Conservation (phyloP, 2,888 invertebrate genomes). For the Crematogaster levior region DNA sequence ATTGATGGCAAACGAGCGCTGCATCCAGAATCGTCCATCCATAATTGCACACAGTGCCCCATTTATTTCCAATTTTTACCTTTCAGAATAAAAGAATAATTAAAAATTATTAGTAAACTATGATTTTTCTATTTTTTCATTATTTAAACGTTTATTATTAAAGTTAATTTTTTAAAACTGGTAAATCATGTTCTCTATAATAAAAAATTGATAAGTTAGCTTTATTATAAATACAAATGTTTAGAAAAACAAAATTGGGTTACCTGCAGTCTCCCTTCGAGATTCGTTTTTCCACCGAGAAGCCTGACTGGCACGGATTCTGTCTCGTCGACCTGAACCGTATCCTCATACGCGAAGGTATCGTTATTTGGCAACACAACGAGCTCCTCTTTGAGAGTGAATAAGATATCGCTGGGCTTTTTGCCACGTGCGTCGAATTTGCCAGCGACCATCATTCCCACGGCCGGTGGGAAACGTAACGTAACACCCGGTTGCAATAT, state of each 20-base stretch:
- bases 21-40: constrained; percentile 97
- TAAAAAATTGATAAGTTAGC: background rate
- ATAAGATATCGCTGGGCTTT: constrained; percentile 92
- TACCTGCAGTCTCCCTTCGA: constrained; percentile 94
- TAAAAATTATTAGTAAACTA: background rate
- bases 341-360: constrained; percentile 86
- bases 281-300: constrained; percentile 92
- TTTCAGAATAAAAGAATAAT: constrained; percentile 73
- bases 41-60: constrained; percentile 99
- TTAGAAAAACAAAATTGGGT: constrained; percentile 37
- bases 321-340: constrained; percentile 86
- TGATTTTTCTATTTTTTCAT: constrained; percentile 7
- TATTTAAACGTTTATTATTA: background rate
- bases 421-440: constrained; percentile 94
- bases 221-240: background rate
- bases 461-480: constrained; percentile 95
- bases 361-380: constrained; percentile 88
- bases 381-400: constrained; percentile 93
- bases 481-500: constrained; percentile 95
- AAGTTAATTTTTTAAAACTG: background rate
- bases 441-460: constrained; percentile 99
- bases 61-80: constrained; percentile 93
- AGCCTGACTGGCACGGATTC: constrained; percentile 92
- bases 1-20: constrained; percentile 97
- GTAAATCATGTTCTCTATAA: background rate